phyloP scores from a whole-genome alignment of 2,888 invertebrate genomes.

The Drosophila paramelanica region DNA sequence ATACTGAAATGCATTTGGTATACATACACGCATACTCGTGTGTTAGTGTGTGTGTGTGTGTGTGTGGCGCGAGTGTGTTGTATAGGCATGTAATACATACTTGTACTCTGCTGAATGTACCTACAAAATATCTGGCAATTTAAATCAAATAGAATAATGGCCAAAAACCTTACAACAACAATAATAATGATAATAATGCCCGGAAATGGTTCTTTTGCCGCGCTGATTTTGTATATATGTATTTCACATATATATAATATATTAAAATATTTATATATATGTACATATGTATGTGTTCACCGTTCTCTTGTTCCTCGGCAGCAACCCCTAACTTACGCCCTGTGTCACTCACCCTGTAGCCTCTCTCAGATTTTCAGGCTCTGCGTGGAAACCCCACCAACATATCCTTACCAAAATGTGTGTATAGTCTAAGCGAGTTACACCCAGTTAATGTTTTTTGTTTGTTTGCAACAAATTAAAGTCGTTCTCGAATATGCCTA shows the following conservation, averaged over 20 bases:
- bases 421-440: constrained; percentile 12
- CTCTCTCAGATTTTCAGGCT: constrained; percentile 16
- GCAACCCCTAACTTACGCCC: constrained; percentile 64
- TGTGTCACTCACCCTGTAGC: constrained; percentile 73
- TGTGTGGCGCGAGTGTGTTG: neutral
- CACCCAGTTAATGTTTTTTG: constrained; percentile 1
- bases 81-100: constrained; percentile 19
- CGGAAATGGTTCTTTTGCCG: constrained; percentile 10
- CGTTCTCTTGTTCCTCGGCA: constrained; percentile 31
- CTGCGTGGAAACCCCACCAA: neutral
- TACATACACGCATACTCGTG: constrained; percentile 51
- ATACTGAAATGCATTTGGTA: constrained; percentile 61
- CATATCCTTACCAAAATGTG: constrained; percentile 17
- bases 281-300: neutral
- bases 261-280: neutral
- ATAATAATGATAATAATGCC: neutral
- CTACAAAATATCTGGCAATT: neutral
- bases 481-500: too few species aligned
- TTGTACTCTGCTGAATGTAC: neutral
- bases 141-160: neutral
- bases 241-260: neutral
- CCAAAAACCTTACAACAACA: neutral
- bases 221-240: constrained; percentile 16
- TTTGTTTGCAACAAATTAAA: neutral
- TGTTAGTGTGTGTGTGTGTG: neutral